These are phyloP conservation scores for Mnemiopsis leidyi DNA, from an alignment of 37 sponge, comb jelly and placozoan genomes.

Conservation along the genomic window DNA sequence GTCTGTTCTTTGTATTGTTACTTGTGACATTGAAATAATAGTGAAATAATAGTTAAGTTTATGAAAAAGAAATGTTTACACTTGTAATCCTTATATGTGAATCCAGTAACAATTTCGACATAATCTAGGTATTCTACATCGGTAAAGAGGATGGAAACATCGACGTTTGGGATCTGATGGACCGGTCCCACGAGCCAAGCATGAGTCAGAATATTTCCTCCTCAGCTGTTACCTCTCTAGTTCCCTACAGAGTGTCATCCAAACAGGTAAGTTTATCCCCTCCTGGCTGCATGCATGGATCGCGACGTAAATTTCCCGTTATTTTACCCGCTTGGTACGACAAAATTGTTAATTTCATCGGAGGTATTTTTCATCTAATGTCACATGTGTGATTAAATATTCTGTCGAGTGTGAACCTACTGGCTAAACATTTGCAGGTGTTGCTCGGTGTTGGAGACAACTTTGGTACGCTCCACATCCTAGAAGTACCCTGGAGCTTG, in stretches of 20 bases:
- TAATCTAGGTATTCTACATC: constrained; percentile 81
- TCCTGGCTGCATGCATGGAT: too few species aligned
- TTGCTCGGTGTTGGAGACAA: constrained; percentile 93
- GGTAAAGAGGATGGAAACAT: constrained; percentile 85
- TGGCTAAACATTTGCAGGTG: constrained; percentile 67
- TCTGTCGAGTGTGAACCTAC: too few species aligned
- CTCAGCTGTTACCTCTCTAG: constrained; percentile 75
- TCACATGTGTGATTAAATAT: too few species aligned
- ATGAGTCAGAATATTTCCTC: constrained; percentile 90
- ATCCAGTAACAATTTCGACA: neutral
- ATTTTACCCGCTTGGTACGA: too few species aligned
- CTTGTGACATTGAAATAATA: too few species aligned
- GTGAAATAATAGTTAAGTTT: too few species aligned
- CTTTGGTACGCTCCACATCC: constrained; percentile 88
- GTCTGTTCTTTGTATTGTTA: too few species aligned
- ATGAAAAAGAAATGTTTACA: too few species aligned
- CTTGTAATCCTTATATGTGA: too few species aligned
- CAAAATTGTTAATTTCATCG: too few species aligned
- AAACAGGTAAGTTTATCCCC: constrained; percentile 48
- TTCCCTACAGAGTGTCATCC: constrained; percentile 26
- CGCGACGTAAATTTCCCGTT: too few species aligned
- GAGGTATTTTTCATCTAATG: too few species aligned
- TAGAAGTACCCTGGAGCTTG: constrained; percentile 80
- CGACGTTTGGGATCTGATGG: constrained; percentile 98
- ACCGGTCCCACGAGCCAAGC: constrained; percentile 91